phyloP scores from a whole-genome alignment of 2,888 invertebrate genomes.

The Stramonita haemastoma region DNA sequence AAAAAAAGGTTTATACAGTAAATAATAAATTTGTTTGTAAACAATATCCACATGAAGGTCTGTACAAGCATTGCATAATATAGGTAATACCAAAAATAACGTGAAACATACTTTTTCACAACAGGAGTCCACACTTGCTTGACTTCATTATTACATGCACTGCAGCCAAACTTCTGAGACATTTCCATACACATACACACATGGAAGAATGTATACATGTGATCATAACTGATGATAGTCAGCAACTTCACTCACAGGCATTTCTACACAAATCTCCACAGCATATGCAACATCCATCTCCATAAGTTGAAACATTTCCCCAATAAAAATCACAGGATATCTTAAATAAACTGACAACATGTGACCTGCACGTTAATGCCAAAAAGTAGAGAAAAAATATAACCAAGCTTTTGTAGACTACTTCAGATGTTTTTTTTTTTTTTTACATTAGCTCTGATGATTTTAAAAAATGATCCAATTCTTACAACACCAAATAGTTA shows the following conservation, averaged over 20 bases:
- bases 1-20: neutral
- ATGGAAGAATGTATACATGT: neutral
- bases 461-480: no score
- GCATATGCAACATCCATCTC: neutral
- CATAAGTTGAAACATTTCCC: neutral
- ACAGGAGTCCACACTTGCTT: neutral
- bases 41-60: neutral
- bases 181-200: neutral
- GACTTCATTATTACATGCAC: neutral
- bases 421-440: no score
- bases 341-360: no score
- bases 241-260: no score
- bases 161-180: neutral
- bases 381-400: no score
- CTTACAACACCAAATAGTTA: no score
- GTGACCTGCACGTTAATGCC: no score
- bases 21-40: neutral
- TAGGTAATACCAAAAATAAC: neutral
- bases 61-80: conserved; percentile 27
- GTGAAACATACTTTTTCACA: neutral
- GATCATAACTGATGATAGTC: no score
- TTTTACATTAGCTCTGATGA: no score
- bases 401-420: no score
- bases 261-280: no score
- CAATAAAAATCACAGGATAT: no score